Base-by-base conservation (phyloP, 1,140 invertebrate genomes). In the Diachasmimorpha longicaudata region DNA sequence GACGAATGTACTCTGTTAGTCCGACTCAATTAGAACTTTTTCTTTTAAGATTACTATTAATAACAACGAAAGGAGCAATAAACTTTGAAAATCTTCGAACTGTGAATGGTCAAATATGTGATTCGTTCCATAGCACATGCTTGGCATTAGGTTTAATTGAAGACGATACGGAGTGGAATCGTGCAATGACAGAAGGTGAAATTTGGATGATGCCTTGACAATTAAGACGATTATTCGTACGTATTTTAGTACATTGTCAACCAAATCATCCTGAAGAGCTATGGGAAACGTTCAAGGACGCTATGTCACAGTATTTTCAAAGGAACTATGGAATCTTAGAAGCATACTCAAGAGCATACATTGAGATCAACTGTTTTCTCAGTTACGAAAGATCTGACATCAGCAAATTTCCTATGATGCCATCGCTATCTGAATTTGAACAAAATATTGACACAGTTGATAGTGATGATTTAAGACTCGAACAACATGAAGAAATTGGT, bases 131-230 rank as follows among this genome's bases (percentile, higher is more conserved):
- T 63, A 2, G 55, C 37, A 52, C 75, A 52, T 77, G 75, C 48
- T 68, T 77, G 67, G 70, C 69, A 23, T 37, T 36, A 31, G 75
- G 75, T 36, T 58, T 76, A 21, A 76, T 76, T 25, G 52, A 73
- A 48, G 70, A 72, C 68, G 75, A 77, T 39, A 58, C 70, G 13
- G 75, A 77, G 52, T 77, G 75, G 75, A 72, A 31, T 72, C 10
- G 70, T 19, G 66, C 75, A 52, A 68, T 72, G 69, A 66, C 70
- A 72, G 75, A 77, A 69, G 75, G 68, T 1, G n/a, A n/a, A n/a
- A n/a, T n/a, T n/a, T n/a, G n/a, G n/a, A n/a, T n/a, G n/a, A n/a
- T n/a, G n/a, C n/a, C 70, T n/a, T 31, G 63, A 55, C 75, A 69
- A 52, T 36, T 76, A 16, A 67, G 75, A 19, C 66, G 55, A 21